Percentiles rank a stretch among this genome's conserved stretches.
Evolutionary conservation across 2,888 invertebrate genomes (phyloP).

Genomic region (Idaea dimidiata): DNA sequence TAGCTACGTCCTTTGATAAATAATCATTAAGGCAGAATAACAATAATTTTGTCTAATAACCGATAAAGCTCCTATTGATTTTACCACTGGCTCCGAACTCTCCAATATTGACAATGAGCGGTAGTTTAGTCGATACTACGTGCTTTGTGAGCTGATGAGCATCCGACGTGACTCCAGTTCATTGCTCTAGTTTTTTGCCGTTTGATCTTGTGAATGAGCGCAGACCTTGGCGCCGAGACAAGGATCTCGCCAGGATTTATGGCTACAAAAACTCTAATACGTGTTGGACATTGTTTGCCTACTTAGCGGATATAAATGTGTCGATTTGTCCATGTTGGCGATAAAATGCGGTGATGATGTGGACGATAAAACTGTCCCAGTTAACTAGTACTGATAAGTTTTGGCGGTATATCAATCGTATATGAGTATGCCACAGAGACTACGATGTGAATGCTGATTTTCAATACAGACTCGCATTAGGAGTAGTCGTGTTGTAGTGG

Average conservation of each 20-base stretch:
- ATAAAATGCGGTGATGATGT: slow-evolving; percentile 36
- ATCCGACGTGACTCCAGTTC: slow-evolving; percentile 75
- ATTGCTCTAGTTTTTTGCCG: slow-evolving; percentile 77
- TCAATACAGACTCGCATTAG: slow-evolving; percentile 68
- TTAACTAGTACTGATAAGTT: slow-evolving; percentile 42
- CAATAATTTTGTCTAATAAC: slow-evolving; percentile 64
- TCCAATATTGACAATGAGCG: slow-evolving; percentile 79
- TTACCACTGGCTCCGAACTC: slow-evolving; percentile 67
- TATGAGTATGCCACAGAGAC: slow-evolving; percentile 40
- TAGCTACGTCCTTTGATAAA: slow-evolving; percentile 34
- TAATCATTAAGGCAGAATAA: slow-evolving; percentile 53
- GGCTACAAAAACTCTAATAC: slow-evolving; percentile 49
- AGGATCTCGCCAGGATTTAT: slow-evolving; percentile 64
- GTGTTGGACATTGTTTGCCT: slow-evolving; percentile 35
- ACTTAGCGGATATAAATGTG: slow-evolving; percentile 31
- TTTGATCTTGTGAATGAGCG: slow-evolving; percentile 74
- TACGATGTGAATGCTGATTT: slow-evolving; percentile 65
- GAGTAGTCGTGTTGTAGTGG: slow-evolving; percentile 64
- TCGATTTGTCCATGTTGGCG: slow-evolving; percentile 29
- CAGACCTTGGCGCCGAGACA: slow-evolving; percentile 63
- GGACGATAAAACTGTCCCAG: slow-evolving; percentile 37
- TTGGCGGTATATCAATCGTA: slow-evolving; percentile 46
- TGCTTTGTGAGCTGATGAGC: slow-evolving; percentile 69
- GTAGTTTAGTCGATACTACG: slow-evolving; percentile 77
- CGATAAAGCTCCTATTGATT: slow-evolving; percentile 73